These are phyloP conservation scores for Limonius californicus DNA, from an alignment of 1,140 invertebrate genomes.

Conservation along the genomic window DNA sequence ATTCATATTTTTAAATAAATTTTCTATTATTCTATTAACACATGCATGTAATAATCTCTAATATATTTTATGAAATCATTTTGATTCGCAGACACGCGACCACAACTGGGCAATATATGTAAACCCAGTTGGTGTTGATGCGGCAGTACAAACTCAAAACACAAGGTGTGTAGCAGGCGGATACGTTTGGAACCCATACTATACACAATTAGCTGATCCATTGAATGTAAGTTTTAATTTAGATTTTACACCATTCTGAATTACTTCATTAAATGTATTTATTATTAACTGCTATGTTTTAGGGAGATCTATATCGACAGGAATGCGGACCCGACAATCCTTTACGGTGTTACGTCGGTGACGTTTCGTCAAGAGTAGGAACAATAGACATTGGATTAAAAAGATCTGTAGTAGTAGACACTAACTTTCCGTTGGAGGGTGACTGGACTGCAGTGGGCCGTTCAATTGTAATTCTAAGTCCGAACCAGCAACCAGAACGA, in stretches of 20 bases:
- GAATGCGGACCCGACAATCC: constrained; percentile 87
- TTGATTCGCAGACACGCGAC: constrained; percentile 62
- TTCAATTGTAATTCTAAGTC: constrained; percentile 80
- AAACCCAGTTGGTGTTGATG: constrained; percentile 90
- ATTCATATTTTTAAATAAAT: too few species aligned
- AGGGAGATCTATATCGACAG: constrained; percentile 78
- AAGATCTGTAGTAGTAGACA: constrained; percentile 76
- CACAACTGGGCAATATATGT: constrained; percentile 94
- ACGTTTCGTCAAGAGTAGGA: constrained; percentile 79
- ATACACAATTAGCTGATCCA: constrained; percentile 83
- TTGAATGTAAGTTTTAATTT: constrained; percentile 78
- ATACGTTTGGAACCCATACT: constrained; percentile 91
- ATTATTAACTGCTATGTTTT: constrained; percentile 14
- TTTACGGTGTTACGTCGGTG: constrained; percentile 88
- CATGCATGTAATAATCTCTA: not conserved
- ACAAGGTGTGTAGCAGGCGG: constrained; percentile 86
- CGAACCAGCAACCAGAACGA: constrained; percentile 64
- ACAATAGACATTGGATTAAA: constrained; percentile 78
- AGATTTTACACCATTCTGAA: too few species aligned
- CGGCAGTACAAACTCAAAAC: constrained; percentile 70
- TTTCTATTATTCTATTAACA: too few species aligned
- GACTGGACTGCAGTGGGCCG: constrained; percentile 72
- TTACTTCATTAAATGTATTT: not conserved
- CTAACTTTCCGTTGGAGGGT: constrained; percentile 82
- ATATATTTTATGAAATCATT: not conserved